Base-by-base conservation (phyloP, 1,140 invertebrate genomes). In the Zaprionus tsacasi region DNA sequence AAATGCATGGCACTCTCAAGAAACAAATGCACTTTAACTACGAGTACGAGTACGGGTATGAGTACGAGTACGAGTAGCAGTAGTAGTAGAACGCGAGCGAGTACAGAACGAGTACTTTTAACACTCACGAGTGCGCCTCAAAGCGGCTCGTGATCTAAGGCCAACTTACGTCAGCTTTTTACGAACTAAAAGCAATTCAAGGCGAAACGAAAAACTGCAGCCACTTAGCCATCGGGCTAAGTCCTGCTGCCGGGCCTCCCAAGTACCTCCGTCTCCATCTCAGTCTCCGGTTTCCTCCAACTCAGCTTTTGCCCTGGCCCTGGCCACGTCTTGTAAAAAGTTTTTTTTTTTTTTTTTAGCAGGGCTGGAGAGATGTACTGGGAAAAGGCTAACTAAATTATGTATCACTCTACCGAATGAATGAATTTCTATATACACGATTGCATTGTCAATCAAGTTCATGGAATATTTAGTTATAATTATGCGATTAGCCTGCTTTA, bases 1-100 rank as follows among this genome's bases (percentile, higher is more conserved):
- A 73, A 79, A 73, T 54, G 66, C 79, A 73, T 73, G 50, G 50
- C 59, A 57, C 33, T 63, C 45, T 55, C 45, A 55, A 56, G 33
- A 57, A 67, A 67, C 61, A 79, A 87, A 82, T 79, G 82, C 82
- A 86, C 79, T 87, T 72, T 72, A 86, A 86, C 65, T 87, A 70
- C 81, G 78, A 87, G 63, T 27, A 50, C 45, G 45, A 48, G 45
- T 11, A 48, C 15, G 15, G 15, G 15, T 17, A 30, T 6, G 38
- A 6, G 11, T 5, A 12, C 12, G 38, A n/a, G 38, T 13, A 40
- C 38, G 38, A 21, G 45, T n/a, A 43, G 40, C 7, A 50, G 17
- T 17, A 45, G 17, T 7, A 10, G 43, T 40, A 40, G 15, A 10
- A 21, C 15, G 15, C 21, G 15, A 48, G 17, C 45, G 45, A 10